Evolutionary conservation across 30 jellyfish, hydroid and myxozoan species (phyloP).

Genomic region (Haliclystus octoradiatus): DNA sequence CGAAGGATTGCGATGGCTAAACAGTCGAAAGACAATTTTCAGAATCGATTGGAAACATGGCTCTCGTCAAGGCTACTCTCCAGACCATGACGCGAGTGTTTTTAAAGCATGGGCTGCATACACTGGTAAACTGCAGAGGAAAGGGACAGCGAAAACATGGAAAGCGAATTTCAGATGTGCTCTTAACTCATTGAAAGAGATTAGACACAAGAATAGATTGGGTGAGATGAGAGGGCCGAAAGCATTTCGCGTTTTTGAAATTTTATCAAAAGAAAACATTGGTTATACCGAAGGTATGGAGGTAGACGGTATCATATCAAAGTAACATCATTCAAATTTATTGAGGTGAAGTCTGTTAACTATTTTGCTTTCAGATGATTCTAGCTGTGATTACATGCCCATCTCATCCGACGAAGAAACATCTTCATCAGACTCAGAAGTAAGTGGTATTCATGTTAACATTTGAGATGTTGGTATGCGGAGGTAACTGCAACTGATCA

Average conservation of each 20-base stretch:
- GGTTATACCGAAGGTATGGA: no score
- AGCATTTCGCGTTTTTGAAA: slow-evolving; percentile 56
- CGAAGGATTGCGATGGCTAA: slow-evolving; percentile 68
- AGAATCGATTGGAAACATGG: slow-evolving; percentile 86
- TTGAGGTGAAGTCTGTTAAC: no score
- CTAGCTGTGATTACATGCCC: no score
- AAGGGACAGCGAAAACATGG: slow-evolving; percentile 54
- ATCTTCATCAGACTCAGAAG: no score
- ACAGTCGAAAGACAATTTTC: slow-evolving; percentile 28
- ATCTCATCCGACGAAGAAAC: no score
- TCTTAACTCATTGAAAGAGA: slow-evolving; percentile 58
- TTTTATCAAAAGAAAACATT: slow-evolving; percentile 18
- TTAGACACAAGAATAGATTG: slow-evolving; percentile 19
- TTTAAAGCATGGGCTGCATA: slow-evolving; percentile 82
- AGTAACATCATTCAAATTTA: no score
- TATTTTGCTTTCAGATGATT: no score
- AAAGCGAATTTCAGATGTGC: slow-evolving; percentile 93
- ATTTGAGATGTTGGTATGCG: no score
- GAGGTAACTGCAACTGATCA: no score
- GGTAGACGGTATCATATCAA: no score
- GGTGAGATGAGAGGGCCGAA: slow-evolving; percentile 68
- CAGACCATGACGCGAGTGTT: slow-evolving; percentile 57
- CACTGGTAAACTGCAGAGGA: slow-evolving; percentile 44
- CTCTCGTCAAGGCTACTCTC: slow-evolving; percentile 80
- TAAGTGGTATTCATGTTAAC: no score